phyloP scores from a whole-genome alignment of 1,140 invertebrate species.

The Belonocnema kinseyi region DNA sequence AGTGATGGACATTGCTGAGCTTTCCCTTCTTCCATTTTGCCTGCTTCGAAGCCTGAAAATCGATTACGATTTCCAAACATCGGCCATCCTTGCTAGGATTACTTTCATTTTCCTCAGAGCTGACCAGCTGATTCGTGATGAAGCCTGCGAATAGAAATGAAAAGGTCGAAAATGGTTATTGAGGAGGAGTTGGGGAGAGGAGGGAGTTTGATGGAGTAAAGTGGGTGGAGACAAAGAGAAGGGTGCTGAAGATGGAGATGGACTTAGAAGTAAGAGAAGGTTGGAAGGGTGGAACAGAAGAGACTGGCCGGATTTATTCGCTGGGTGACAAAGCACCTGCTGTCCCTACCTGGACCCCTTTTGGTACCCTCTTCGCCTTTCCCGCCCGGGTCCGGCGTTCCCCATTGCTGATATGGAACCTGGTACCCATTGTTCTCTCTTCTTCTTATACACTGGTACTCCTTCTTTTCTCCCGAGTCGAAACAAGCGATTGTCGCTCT shows the following conservation, averaged over 20 bases:
- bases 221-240: conserved; percentile 29
- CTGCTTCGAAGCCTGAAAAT: too few species aligned
- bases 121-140: not conserved
- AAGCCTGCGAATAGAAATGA: not conserved
- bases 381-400: conserved; percentile 49
- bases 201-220: not conserved
- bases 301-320: conserved; percentile 70
- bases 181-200: conserved; percentile 1
- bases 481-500: conserved; percentile 30
- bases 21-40: too few species aligned
- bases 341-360: conserved; percentile 55
- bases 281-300: conserved; percentile 49
- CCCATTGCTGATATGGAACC: conserved; percentile 56
- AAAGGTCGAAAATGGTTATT: not conserved
- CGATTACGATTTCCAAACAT: too few species aligned
- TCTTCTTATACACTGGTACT: conserved; percentile 17
- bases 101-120: too few species aligned
- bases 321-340: conserved; percentile 73
- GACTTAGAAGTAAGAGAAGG: conserved; percentile 37
- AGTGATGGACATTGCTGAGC: too few species aligned
- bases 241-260: conserved; percentile 62
- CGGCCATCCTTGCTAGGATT: too few species aligned
- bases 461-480: conserved; percentile 8
- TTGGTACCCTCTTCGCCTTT: conserved; percentile 54
- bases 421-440: conserved; percentile 57